Evolutionary conservation across 2,888 invertebrate species (phyloP), one percentile per base, ranked within the genome.

Genomic region (Melolontha melolontha): DNA sequence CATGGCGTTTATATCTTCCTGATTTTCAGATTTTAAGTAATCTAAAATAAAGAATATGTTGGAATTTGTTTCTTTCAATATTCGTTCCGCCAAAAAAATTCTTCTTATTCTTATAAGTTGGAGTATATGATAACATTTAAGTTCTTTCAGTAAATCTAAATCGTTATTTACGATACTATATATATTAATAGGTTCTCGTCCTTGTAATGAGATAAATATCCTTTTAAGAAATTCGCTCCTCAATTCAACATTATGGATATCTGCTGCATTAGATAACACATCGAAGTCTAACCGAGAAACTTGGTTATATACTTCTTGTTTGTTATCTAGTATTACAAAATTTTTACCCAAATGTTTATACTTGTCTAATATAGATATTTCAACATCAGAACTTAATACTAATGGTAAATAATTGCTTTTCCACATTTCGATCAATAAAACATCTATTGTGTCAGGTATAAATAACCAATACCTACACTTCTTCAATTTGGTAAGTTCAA

Each of bases 371-470:
- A 57, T 1, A 6, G 42, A 57, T 5, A 57, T 1, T 12, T 27
- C 42, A 22, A 27, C 27, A 5, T 57, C 57, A 2, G 57, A 27
- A n/a, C 12, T 17, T 27, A 57, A 27, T 27, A 57, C n/a, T 6
- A 57, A 39, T 11, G 57, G 57, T 22, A 57, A 0, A 14, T 44
- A 22, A 29, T 57, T 12, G 22, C 57, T 42, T 29, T 57, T 57
- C 57, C 57, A 57, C 57, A 57, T 29, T 42, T 57, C 44, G 10
- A 12, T 27, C 27, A 57, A n/a, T 12, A 57, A 27, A 12, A 12
- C 17, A 42, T 57, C 57, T n/a, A 57, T 27, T 7, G 57, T 57
- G n/a, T 57, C 57, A 4, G 57, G 57, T 6, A 11, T n/a, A 12
- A 17, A 42, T 27, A 27, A 11, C 42, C 27, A 57, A 27, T 57